These are phyloP conservation scores for Apodemus agrarius DNA, from an alignment of 2,797 vertebrate genomes.

Conservation along the genomic window DNA sequence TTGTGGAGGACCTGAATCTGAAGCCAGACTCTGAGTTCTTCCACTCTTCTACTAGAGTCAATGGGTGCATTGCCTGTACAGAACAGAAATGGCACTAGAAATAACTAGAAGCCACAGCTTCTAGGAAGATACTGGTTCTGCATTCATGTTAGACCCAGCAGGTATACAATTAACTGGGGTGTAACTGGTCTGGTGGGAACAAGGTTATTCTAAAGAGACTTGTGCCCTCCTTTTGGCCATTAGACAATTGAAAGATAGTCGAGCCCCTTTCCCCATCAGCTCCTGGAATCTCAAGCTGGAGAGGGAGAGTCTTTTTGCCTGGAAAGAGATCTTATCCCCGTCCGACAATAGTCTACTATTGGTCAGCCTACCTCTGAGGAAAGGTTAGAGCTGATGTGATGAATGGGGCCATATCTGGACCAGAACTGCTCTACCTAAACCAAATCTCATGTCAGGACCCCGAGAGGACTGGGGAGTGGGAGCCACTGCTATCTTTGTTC, in stretches of 20 bases:
- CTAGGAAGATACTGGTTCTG: neutral
- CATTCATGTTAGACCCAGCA: neutral
- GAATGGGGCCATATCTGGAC: too few species aligned
- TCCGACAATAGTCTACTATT: neutral
- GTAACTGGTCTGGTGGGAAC: neutral
- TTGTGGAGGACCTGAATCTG: neutral
- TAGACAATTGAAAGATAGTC: neutral
- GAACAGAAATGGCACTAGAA: neutral
- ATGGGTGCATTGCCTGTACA: neutral
- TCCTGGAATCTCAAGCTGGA: neutral
- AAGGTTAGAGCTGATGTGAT: neutral
- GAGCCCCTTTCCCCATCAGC: neutral
- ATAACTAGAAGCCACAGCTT: neutral
- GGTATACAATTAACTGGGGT: neutral
- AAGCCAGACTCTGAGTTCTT: neutral
- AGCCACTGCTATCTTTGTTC: neutral
- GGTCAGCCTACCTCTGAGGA: neutral
- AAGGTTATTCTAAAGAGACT: neutral
- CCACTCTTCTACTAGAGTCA: neutral
- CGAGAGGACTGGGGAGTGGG: neutral
- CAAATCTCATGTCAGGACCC: neutral
- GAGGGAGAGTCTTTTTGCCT: neutral
- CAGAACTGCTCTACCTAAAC: neutral
- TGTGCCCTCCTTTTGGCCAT: neutral
- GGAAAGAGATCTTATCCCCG: neutral